Percentiles rank a stretch among this genome's conserved stretches.
Evolutionary conservation across 1,140 invertebrate species (phyloP).

Genomic region (Conus ventricosus): DNA sequence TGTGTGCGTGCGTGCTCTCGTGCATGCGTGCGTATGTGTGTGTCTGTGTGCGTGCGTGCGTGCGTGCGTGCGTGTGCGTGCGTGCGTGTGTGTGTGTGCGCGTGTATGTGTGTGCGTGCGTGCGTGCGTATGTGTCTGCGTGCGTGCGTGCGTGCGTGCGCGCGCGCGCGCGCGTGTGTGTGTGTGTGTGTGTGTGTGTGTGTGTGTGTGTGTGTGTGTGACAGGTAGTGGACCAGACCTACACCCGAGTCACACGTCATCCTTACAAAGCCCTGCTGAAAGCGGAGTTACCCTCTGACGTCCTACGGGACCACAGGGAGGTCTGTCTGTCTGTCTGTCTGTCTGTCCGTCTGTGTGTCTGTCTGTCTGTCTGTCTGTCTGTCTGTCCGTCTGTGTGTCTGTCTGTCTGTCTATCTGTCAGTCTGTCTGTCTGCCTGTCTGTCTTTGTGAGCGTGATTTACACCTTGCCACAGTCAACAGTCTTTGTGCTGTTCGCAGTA

Average conservation of each 20-base stretch:
- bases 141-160: no score
- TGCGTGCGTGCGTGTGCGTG: no score
- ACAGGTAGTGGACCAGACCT: conserved; percentile 21
- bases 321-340: neutral
- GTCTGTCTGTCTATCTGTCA: neutral
- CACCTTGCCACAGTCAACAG: no score
- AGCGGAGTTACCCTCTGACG: neutral
- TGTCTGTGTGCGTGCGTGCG: no score
- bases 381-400: neutral
- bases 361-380: conserved; percentile 1
- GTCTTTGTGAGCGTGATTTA: neutral
- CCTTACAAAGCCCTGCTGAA: conserved; percentile 20
- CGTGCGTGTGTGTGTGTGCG: neutral
- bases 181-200: no score
- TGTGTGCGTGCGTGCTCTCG: no score
- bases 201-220: no score
- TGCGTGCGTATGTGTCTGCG: no score
- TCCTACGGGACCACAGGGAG: conserved; percentile 6
- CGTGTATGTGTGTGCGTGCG: neutral
- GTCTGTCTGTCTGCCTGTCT: conserved; percentile 2
- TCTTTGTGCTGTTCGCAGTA: no score
- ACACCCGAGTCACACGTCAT: neutral
- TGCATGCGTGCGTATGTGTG: no score
- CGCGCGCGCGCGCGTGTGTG: neutral
- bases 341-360: neutral